Percentiles rank a stretch among this genome's conserved stretches.
phyloP scores from a whole-genome alignment of 1,140 invertebrate genomes.

The Venturia canescens region DNA sequence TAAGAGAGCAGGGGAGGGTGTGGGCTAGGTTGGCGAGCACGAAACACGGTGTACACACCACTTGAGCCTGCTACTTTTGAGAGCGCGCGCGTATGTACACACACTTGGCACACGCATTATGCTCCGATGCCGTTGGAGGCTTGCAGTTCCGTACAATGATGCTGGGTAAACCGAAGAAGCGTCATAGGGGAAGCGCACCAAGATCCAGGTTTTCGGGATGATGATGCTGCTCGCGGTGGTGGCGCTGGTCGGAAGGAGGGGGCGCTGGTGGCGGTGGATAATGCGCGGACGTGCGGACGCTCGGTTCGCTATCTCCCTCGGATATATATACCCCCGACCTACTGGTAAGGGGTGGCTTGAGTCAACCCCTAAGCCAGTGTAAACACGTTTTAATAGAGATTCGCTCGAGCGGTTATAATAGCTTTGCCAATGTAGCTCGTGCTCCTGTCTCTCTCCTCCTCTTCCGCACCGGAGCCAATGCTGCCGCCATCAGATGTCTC shows the following conservation, averaged over 20 bases:
- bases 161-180: conserved; percentile 15
- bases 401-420: conserved; percentile 78
- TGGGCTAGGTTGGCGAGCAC: not conserved
- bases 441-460: conserved; percentile 47
- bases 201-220: not conserved
- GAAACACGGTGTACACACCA: conserved; percentile 22
- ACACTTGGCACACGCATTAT: conserved; percentile 14
- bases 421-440: conserved; percentile 76
- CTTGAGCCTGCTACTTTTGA: not conserved
- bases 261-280: not conserved
- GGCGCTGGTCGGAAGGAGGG: too few species aligned
- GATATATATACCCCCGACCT: conserved; percentile 14
- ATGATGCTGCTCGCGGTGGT: not conserved
- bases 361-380: conserved; percentile 78
- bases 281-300: conserved; percentile 39
- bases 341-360: conserved; percentile 69
- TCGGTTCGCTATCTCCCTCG: conserved; percentile 43
- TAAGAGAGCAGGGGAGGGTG: not conserved
- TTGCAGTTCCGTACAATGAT: conserved; percentile 14
- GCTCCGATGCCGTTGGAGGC: conserved; percentile 32
- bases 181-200: not conserved
- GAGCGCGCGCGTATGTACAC: not conserved
- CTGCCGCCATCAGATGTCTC: conserved; percentile 28
- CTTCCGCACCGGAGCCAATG: conserved; percentile 57
- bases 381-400: conserved; percentile 79